Conservation (phyloP, 2,113 vertebrate genomes). For the Ovis canadensis region DNA sequence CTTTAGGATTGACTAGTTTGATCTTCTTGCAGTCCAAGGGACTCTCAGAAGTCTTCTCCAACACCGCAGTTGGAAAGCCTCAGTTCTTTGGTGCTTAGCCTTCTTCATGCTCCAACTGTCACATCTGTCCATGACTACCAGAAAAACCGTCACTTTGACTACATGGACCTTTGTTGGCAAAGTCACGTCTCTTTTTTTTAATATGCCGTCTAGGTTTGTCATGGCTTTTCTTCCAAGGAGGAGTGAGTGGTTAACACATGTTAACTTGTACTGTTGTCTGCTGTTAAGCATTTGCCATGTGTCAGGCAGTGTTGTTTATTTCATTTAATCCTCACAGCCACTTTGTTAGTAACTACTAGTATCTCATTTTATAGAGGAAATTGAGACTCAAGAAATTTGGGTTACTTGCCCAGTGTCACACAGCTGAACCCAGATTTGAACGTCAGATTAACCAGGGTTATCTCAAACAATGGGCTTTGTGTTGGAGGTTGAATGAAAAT, state of each 20-base stretch:
- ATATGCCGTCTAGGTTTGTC: neutral
- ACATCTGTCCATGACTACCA: neutral
- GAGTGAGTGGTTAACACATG: neutral
- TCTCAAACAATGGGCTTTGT: neutral
- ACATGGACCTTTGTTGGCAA: neutral
- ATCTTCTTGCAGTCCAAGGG: neutral
- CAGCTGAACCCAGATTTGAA: neutral
- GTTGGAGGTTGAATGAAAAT: neutral
- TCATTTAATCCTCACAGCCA: neutral
- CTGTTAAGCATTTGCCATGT: rapidly evolving
- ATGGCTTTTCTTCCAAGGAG: neutral
- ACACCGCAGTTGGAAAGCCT: neutral
- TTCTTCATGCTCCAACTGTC: neutral
- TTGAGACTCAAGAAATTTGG: neutral
- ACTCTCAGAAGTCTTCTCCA: neutral
- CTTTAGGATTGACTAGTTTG: neutral
- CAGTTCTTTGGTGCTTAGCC: neutral
- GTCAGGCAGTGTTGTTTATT: neutral
- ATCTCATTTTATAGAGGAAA: neutral
- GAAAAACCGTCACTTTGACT: neutral
- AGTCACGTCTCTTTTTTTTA: neutral
- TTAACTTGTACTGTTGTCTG: rapidly evolving
- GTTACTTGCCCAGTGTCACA: neutral
- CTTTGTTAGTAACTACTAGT: neutral
- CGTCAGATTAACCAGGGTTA: neutral